Evolutionary conservation across 2,888 invertebrate species (phyloP).

Genomic region (Theodoxus fluviatilis): DNA sequence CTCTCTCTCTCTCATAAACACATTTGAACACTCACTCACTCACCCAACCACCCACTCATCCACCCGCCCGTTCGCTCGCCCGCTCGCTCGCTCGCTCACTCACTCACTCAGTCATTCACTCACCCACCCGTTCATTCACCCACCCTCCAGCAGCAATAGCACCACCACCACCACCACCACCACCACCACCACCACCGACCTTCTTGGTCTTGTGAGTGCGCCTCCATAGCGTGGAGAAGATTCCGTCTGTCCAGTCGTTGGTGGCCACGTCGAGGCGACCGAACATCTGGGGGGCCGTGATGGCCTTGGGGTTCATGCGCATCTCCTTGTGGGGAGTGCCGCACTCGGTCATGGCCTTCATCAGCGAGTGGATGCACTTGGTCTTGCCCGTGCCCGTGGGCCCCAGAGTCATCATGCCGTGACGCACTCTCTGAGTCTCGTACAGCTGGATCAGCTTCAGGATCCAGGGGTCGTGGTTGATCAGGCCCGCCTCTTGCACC

Average conservation of each 20-base stretch:
- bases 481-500: conserved; percentile 71
- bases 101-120: too few species aligned
- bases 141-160: too few species aligned
- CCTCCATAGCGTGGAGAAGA: conserved; percentile 95
- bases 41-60: too few species aligned
- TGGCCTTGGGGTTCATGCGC: conserved; percentile 98
- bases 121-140: too few species aligned
- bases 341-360: conserved; percentile 87
- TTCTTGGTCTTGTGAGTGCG: conserved; percentile 90
- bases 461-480: conserved; percentile 94
- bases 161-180: too few species aligned
- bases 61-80: too few species aligned
- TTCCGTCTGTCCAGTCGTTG: conserved; percentile 98
- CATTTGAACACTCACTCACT: too few species aligned
- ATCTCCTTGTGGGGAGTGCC: conserved; percentile 90
- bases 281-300: conserved; percentile 97
- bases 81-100: too few species aligned
- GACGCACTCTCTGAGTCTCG: conserved; percentile 66
- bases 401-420: conserved; percentile 67
- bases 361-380: conserved; percentile 85
- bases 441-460: conserved; percentile 88
- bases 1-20: too few species aligned
- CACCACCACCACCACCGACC: too few species aligned
- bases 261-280: conserved; percentile 95
- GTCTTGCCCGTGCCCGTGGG: conserved; percentile 74